Conservation (phyloP, 1,140 invertebrate genomes). For the Papilio polyxenes region DNA sequence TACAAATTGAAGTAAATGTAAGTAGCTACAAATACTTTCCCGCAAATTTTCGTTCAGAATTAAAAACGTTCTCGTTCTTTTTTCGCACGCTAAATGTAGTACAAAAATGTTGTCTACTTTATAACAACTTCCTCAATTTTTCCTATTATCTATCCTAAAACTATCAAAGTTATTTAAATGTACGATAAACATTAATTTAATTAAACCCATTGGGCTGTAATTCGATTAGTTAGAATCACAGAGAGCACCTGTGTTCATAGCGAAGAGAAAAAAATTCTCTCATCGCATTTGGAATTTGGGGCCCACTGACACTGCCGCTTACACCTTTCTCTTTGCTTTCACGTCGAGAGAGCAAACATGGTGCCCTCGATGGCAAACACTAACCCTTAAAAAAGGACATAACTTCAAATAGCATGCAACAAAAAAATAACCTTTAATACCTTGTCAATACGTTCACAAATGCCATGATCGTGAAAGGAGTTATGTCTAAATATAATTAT, state of each 20-base stretch:
- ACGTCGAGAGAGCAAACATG: slow-evolving; percentile 52
- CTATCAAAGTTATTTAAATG: neutral
- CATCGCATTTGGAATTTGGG: slow-evolving; percentile 61
- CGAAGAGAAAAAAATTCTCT: slow-evolving; percentile 56
- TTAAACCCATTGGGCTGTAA: neutral
- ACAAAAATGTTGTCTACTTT: neutral
- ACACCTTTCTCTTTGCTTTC: slow-evolving; percentile 68
- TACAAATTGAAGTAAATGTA: too few species aligned
- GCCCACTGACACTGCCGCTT: slow-evolving; percentile 44
- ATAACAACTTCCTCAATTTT: neutral
- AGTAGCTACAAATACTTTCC: too few species aligned
- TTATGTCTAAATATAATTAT: slow-evolving; percentile 11
- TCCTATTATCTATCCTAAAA: neutral
- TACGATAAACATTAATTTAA: neutral
- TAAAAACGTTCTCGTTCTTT: neutral
- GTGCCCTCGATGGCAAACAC: slow-evolving; percentile 50
- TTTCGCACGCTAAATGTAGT: too few species aligned
- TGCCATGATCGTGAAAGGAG: neutral
- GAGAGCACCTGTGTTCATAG: slow-evolving; percentile 43
- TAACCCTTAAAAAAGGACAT: slow-evolving; percentile 40
- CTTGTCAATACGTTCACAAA: slow-evolving; percentile 11
- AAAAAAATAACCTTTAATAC: slow-evolving; percentile 29
- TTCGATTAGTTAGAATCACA: neutral
- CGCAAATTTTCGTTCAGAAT: too few species aligned
- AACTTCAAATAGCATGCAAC: neutral